A percentile compares a stretch with the other conserved stretches of the same genome.
Evolutionary conservation across 2,888 invertebrate genomes (phyloP).

Genomic region (Prosapia bicincta): DNA sequence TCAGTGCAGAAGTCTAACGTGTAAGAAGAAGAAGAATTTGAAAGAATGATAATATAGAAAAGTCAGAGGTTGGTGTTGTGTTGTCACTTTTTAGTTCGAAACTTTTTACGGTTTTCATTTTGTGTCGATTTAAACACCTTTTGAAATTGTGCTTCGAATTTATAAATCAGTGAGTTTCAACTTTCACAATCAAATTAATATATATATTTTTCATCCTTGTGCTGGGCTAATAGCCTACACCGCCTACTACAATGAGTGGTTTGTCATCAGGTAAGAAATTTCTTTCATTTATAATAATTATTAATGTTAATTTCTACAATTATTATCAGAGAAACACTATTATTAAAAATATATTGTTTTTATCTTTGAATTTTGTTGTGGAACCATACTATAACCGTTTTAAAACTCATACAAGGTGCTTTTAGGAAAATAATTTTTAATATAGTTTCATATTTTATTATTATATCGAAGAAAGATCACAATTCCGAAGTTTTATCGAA

Average conservation of each 20-base stretch:
- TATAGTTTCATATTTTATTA: no score
- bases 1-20: neutral
- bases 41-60: neutral
- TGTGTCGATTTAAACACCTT: neutral
- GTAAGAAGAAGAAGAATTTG: neutral
- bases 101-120: neutral
- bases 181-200: neutral
- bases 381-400: no score
- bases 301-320: no score
- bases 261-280: slow-evolving; percentile 25
- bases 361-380: no score
- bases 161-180: neutral
- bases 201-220: neutral
- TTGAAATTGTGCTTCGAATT: neutral
- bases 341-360: no score
- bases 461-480: no score
- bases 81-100: slow-evolving; percentile 20
- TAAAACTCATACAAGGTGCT: no score
- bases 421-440: no score
- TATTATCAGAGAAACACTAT: no score
- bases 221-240: neutral
- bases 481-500: no score
- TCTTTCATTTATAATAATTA: no score
- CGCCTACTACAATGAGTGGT: slow-evolving; percentile 22
- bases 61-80: slow-evolving; percentile 16